Percentiles rank a stretch among this genome's conserved stretches.
These are phyloP conservation scores for Oligia latruncula DNA, from an alignment of 2,888 invertebrate species.

Conservation along the genomic window DNA sequence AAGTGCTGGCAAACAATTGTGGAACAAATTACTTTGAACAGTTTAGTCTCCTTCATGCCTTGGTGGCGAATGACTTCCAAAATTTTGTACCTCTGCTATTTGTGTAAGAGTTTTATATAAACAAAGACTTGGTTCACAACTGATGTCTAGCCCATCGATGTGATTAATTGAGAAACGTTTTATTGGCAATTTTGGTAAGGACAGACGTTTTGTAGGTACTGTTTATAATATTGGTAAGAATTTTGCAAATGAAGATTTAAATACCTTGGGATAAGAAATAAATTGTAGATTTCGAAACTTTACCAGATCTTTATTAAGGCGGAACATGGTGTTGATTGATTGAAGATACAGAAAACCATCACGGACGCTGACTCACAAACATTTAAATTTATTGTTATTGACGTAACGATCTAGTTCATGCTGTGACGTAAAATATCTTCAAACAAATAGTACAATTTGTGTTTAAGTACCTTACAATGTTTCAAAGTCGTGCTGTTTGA, in stretches of 20 bases:
- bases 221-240: neutral
- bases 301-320: neutral
- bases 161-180: neutral
- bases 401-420: conserved; percentile 41
- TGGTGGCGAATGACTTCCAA: conserved; percentile 5
- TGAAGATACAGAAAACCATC: conserved; percentile 12
- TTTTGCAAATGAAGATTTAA: neutral
- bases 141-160: neutral
- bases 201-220: neutral
- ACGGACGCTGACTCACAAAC: conserved; percentile 44
- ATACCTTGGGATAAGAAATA: neutral
- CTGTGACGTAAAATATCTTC: conserved; percentile 33
- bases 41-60: conserved; percentile 7
- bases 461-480: conserved; percentile 28
- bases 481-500: conserved; percentile 17
- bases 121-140: neutral
- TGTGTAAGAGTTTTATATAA: neutral
- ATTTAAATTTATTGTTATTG: conserved; percentile 58
- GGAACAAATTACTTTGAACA: conserved; percentile 34
- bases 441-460: conserved; percentile 36
- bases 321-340: conserved; percentile 2
- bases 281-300: neutral
- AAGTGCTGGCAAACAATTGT: conserved; percentile 24
- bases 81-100: neutral
- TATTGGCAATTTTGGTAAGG: neutral